Evolutionary conservation across 2,888 invertebrate species (phyloP).

Genomic region (Acanthosepion pharaonis): DNA sequence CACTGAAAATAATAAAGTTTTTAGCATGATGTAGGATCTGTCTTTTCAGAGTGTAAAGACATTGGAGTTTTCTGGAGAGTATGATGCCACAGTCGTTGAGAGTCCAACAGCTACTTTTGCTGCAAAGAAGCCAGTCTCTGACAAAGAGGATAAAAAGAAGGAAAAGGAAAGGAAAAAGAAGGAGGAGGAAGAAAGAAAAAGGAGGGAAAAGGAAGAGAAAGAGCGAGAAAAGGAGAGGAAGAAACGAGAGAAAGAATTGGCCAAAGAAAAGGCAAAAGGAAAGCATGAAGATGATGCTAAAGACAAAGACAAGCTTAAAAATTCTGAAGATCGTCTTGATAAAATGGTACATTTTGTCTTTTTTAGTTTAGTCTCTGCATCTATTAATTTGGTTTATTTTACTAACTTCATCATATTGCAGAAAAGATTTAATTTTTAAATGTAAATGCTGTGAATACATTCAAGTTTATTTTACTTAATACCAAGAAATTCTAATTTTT

Average conservation of each 20-base stretch:
- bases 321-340: slow-evolving; percentile 50
- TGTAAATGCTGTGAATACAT: no score
- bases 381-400: no score
- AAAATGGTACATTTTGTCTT: background rate
- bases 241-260: slow-evolving; percentile 50
- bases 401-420: no score
- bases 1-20: background rate
- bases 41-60: slow-evolving; percentile 51
- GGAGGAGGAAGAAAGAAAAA: slow-evolving; percentile 62
- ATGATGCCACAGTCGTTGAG: slow-evolving; percentile 34
- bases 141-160: slow-evolving; percentile 69
- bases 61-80: slow-evolving; percentile 48
- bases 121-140: background rate
- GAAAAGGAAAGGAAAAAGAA: slow-evolving; percentile 65
- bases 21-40: slow-evolving; percentile 3
- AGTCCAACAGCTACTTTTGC: background rate
- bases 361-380: background rate
- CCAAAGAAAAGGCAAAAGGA: slow-evolving; percentile 49
- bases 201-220: slow-evolving; percentile 60
- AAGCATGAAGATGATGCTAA: slow-evolving; percentile 49
- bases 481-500: no score
- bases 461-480: no score
- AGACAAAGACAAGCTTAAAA: slow-evolving; percentile 51
- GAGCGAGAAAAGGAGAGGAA: slow-evolving; percentile 56
- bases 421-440: no score